Percentiles rank a stretch among this genome's conserved stretches.
These are phyloP conservation scores for Drosophila ficusphila DNA, from an alignment of 1,140 invertebrate genomes.

Conservation along the genomic window DNA sequence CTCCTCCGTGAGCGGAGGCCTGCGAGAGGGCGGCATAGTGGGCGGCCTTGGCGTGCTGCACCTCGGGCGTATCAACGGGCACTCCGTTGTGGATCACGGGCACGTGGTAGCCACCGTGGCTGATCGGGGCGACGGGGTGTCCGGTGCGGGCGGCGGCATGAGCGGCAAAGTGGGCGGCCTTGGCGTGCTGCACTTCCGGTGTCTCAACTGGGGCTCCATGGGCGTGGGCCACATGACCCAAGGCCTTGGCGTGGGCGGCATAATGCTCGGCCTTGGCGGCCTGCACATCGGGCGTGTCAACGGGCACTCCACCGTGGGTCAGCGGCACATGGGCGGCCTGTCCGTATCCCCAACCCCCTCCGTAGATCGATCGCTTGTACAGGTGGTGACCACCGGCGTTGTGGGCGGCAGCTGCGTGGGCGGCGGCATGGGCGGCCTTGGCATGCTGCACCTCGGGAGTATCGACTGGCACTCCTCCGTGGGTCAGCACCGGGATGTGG, in stretches of 20 bases:
- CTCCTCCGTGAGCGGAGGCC: slow-evolving; percentile 80
- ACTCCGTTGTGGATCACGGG: slow-evolving; percentile 85
- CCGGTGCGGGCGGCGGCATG: slow-evolving; percentile 74
- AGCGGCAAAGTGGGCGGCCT: slow-evolving; percentile 77
- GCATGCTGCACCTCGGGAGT: slow-evolving; percentile 87
- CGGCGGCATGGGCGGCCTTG: slow-evolving; percentile 86
- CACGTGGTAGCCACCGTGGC: slow-evolving; percentile 80
- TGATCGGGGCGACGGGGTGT: slow-evolving; percentile 54
- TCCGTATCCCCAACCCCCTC: slow-evolving; percentile 69
- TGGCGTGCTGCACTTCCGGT: slow-evolving; percentile 85
- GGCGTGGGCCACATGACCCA: slow-evolving; percentile 80
- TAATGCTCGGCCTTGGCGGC: slow-evolving; percentile 87
- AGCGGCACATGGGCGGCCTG: slow-evolving; percentile 83
- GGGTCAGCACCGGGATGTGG: slow-evolving; percentile 76
- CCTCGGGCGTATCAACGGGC: slow-evolving; percentile 87
- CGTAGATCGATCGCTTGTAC: slow-evolving; percentile 82
- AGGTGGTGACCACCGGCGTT: slow-evolving; percentile 71
- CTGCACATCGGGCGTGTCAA: slow-evolving; percentile 88
- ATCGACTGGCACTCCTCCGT: slow-evolving; percentile 83
- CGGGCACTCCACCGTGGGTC: slow-evolving; percentile 86
- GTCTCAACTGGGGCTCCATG: slow-evolving; percentile 83
- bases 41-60: slow-evolving; percentile 86
- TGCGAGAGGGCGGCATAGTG: slow-evolving; percentile 86
- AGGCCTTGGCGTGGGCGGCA: slow-evolving; percentile 86
- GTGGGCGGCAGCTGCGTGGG: slow-evolving; percentile 85